Evolutionary conservation across 2,888 invertebrate genomes (phyloP).

Genomic region (Aleiodes leptofemur): DNA sequence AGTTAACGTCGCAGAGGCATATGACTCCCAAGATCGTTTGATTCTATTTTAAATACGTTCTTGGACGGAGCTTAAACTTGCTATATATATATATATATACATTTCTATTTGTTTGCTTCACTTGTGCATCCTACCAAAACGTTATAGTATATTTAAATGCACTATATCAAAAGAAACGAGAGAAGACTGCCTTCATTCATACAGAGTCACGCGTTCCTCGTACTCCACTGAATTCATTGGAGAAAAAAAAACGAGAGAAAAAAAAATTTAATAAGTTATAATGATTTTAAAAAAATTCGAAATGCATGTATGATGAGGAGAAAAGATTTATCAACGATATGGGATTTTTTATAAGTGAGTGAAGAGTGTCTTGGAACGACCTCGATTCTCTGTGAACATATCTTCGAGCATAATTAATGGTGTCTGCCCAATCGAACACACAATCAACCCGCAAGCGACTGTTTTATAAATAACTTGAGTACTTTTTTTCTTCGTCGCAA

Average conservation of each 20-base stretch:
- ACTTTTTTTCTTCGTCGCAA: slow-evolving; percentile 11
- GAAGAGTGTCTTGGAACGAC: slow-evolving; percentile 44
- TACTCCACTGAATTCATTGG: slow-evolving; percentile 15
- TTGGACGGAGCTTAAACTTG: neutral
- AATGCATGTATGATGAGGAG: slow-evolving; percentile 27
- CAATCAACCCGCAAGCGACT: slow-evolving; percentile 52
- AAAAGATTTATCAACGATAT: slow-evolving; percentile 20
- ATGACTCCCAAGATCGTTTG: neutral
- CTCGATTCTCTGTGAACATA: slow-evolving; percentile 60
- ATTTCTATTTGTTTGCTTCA: neutral
- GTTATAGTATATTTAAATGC: slow-evolving; percentile 19
- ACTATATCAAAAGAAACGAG: slow-evolving; percentile 42
- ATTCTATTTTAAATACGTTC: slow-evolving; percentile 18
- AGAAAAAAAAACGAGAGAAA: slow-evolving; percentile 28
- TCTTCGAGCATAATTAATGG: slow-evolving; percentile 65
- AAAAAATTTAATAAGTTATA: slow-evolving; percentile 39
- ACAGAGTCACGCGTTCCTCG: slow-evolving; percentile 46
- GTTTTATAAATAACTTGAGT: slow-evolving; percentile 63
- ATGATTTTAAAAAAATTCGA: slow-evolving; percentile 25
- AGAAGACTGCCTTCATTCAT: slow-evolving; percentile 65
- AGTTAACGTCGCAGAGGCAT: slow-evolving; percentile 8
- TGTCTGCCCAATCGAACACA: slow-evolving; percentile 60
- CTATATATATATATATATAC: too few species aligned
- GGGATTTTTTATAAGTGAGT: slow-evolving; percentile 18
- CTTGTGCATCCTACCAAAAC: neutral